Evolutionary conservation across 2,888 invertebrate genomes (phyloP), one percentile per base, ranked within the genome.

Genomic region (Parasteatoda lunata): DNA sequence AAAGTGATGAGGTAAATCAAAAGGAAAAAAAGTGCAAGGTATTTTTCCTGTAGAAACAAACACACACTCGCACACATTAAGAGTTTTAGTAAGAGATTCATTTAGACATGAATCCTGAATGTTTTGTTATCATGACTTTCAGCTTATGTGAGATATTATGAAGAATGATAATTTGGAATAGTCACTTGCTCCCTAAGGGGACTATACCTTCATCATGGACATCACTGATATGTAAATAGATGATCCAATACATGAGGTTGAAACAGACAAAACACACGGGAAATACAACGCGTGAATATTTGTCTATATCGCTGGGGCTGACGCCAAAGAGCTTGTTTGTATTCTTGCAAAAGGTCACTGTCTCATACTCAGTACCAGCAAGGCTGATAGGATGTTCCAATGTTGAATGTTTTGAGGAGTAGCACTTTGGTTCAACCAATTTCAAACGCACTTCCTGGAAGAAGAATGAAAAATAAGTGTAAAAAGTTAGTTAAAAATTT

Each of bases 221-320:
- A 66, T 97, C 97, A 92, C 97, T 97, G 92, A 97, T 97, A 94
- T 97, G 97, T 91, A 97, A 94, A 92, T 97, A 97, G 92, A 97
- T 97, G 93, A 97, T 97, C 97, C 97, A 97, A 94, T 97, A 97
- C 97, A 97, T 97, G 91, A 97, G 95, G 93, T 99, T 99, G 94
- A 99, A 99, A 93, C 98, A 96, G 90, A 98, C 96, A 94, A 99
- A 99, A 94, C 98, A 97, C 91, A 98, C 97, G 83, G 99, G 99
- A 93, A 99, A 99, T 91, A 98, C 96, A 93, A 99, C 97, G 92
- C 99, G 95, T 89, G 98, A 98, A 93, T 98, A 98, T 94, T 98
- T 98, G 95, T 99, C 99, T 93, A 99, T 99, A 93, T 98, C 98
- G 92, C 98, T 98, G 88, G 98, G 98, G 91, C 97, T 97, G 92